Evolutionary conservation across 2,888 invertebrate species (phyloP).

Genomic region (Eilema depressum): DNA sequence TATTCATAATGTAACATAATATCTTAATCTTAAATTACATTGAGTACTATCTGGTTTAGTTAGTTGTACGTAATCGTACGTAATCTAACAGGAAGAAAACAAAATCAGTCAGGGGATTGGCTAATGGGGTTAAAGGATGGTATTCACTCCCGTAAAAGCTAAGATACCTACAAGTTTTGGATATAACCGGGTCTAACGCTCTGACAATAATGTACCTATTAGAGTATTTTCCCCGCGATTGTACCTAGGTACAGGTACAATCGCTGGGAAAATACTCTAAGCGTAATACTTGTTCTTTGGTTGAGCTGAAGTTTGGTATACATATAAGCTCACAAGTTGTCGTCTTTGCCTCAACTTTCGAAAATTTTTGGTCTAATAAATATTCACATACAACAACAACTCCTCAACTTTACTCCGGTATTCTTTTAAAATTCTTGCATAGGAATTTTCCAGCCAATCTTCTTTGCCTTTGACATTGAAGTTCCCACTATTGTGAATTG

Average conservation of each 20-base stretch:
- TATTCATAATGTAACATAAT: neutral
- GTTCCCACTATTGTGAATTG: constrained; percentile 80
- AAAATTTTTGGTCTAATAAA: neutral
- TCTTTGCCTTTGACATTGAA: constrained; percentile 78
- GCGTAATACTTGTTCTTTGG: neutral
- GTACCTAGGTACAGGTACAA: neutral
- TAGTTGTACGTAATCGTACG: no score
- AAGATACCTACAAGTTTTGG: no score
- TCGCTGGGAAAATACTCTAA: neutral
- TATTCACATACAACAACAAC: constrained; percentile 29
- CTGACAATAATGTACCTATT: no score
- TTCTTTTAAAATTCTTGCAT: constrained; percentile 62
- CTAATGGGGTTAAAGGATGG: no score
- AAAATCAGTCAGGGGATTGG: no score
- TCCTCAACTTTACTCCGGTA: constrained; percentile 40
- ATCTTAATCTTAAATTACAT: neutral
- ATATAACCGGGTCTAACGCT: neutral
- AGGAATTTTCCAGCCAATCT: constrained; percentile 68
- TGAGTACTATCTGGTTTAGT: no score
- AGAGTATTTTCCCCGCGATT: no score
- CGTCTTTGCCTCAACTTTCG: neutral
- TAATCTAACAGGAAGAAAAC: no score
- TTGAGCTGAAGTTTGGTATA: no score
- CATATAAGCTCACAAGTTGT: neutral
- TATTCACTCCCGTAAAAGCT: neutral